Base-by-base conservation (phyloP, 30 jellyfish, hydroid and myxozoan species). In the Aurelia sp. region DNA sequence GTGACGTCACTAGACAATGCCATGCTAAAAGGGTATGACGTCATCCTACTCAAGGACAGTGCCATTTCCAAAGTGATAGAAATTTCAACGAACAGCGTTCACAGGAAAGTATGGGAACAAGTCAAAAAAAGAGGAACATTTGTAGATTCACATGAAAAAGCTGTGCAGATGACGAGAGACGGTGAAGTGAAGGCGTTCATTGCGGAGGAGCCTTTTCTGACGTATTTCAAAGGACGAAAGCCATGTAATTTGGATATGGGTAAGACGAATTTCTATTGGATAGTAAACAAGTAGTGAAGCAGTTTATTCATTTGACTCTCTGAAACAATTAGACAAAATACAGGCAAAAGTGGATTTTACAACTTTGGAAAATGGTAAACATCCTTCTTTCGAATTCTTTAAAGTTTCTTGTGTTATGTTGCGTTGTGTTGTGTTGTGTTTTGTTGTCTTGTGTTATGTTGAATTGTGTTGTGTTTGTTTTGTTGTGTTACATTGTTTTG, bases 121-220 rank as follows among this genome's bases (percentile, higher is more conserved):
- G 78, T 59, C 22, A 48, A 53, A 7, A 52, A 66, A 20, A 10
- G 30, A 52, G 59, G 57, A 6, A 16, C 74, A 6, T 68, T 82
- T 37, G 85, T 20, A 13, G 21, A 20, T 10, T 12, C 68, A 53
- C 91, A 82, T 20, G 64, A 70, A 22, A 57, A 82, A 9, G 91
- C 80, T 6, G 91, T 71, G 13, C n/a, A 15, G 5, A 68, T 9
- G 78, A 44, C 60, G 35, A 52, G 77, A 13, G 67, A 31, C 6
- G 68, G 66, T 3, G 81, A 41, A 17, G 18, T 19, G 61, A 62
- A 37, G n/a, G 91, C 85, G 17, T 82, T 82, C 35, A 68, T 82
- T 31, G 91, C 84, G 18, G 91, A 82, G 35, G 85, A 82, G 71
- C 91, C 91, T 4, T 59, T 82, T 47, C 60, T 82, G 76, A 59